These are phyloP conservation scores for Aurelia sp. DNA, from an alignment of 30 jellyfish, hydroid and myxozoan species.

Conservation along the genomic window DNA sequence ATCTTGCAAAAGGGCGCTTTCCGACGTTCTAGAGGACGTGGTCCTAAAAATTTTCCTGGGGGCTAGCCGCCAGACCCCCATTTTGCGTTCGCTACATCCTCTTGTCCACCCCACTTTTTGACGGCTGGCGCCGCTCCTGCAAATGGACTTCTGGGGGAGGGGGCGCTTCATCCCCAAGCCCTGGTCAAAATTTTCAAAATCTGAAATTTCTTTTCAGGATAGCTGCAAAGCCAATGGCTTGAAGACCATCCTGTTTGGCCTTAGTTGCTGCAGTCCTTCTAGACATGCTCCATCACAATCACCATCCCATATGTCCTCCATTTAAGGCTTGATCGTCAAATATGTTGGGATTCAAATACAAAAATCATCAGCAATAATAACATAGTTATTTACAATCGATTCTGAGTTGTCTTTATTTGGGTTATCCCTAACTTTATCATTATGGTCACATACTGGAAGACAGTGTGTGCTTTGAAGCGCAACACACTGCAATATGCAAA, in stretches of 20 bases:
- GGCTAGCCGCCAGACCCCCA: too few relatives aligned
- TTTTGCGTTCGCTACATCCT: too few relatives aligned
- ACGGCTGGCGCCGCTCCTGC: too few relatives aligned
- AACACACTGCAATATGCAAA: conserved; percentile 37
- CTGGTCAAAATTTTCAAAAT: not conserved
- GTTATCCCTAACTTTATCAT: conserved; percentile 33
- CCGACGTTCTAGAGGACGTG: too few relatives aligned
- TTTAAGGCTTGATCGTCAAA: too few relatives aligned
- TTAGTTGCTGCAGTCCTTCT: not conserved
- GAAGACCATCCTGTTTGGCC: not conserved
- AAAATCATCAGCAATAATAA: too few relatives aligned
- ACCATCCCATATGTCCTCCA: conserved; percentile 8
- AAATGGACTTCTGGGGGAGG: too few relatives aligned
- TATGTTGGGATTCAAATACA: too few relatives aligned
- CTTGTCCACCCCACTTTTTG: too few relatives aligned
- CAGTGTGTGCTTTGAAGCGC: conserved; percentile 39
- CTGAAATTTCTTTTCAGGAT: not conserved
- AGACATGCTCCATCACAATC: conserved; percentile 18
- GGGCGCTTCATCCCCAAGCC: too few relatives aligned
- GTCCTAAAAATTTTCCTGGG: too few relatives aligned
- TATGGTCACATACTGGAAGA: conserved; percentile 13
- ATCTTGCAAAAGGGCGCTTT: too few relatives aligned
- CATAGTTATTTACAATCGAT: not conserved
- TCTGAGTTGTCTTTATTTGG: conserved; percentile 17
- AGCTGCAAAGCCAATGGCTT: conserved; percentile 4